Conservation (phyloP, 2,888 invertebrate genomes). For the Tridacna gigas region DNA sequence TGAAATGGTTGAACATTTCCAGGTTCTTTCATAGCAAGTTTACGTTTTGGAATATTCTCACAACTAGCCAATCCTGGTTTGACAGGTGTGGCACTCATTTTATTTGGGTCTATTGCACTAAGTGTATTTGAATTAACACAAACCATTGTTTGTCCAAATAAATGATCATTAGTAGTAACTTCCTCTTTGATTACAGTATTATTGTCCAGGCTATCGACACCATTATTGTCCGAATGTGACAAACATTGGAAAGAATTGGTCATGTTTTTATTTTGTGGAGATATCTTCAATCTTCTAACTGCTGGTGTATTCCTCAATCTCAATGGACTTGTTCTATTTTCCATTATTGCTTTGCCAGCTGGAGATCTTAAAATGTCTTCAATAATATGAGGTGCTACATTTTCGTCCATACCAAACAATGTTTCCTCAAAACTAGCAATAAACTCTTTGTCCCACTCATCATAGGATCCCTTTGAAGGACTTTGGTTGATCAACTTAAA, state of each 20-base stretch:
- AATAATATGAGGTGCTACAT: constrained; percentile 49
- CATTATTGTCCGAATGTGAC: constrained; percentile 21
- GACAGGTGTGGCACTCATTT: constrained; percentile 68
- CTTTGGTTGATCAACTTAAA: constrained; percentile 57
- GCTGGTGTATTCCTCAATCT: constrained; percentile 28
- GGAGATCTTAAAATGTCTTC: constrained; percentile 72
- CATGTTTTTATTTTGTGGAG: constrained; percentile 43
- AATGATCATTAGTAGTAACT: constrained; percentile 32
- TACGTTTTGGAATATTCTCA: constrained; percentile 62
- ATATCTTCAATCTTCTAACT: constrained; percentile 46
- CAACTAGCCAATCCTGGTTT: constrained; percentile 53
- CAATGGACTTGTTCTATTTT: constrained; percentile 62
- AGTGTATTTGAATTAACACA: constrained; percentile 37
- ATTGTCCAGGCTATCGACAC: background rate
- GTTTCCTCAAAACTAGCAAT: constrained; percentile 75
- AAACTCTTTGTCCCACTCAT: constrained; percentile 76
- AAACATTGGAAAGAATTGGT: constrained; percentile 45
- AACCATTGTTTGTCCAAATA: constrained; percentile 51
- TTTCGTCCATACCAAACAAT: constrained; percentile 68
- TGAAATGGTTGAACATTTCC: constrained; percentile 26
- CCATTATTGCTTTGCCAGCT: constrained; percentile 66
- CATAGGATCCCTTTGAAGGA: constrained; percentile 64
- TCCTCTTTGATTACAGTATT: constrained; percentile 17
- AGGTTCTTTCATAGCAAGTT: constrained; percentile 60
- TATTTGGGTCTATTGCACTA: constrained; percentile 66